Evolutionary conservation across 2,113 vertebrate genomes (phyloP), one percentile per base, ranked within the genome.

Genomic region (Myiozetetes cayanensis): DNA sequence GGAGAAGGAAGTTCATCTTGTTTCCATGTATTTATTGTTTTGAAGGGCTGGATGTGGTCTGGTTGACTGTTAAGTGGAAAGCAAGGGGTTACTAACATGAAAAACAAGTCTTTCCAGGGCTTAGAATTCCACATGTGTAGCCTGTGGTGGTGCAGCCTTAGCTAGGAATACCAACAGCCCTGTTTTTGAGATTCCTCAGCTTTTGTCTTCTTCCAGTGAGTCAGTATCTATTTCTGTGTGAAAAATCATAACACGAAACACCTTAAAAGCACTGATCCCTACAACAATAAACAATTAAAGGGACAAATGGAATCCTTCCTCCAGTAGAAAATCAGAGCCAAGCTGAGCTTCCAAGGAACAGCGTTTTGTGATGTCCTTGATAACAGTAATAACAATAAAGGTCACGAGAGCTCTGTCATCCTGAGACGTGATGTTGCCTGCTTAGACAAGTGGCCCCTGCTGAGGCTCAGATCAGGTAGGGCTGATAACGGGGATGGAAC

Each of bases 351-450:
- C 71, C 44, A 55, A 76, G 62, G 58, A 87, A 53, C 53, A 39
- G 21, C 2, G 0, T 39, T 77, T 73, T 72, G 43, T 56, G 71
- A 93, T 90, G 66, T 93, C 49, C 71, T 79, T 65, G 91, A 89
- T 95, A 93, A 89, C 23, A 41, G 41, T 3, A 49, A 33, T 30
- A 85, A 96, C 85, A 95, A 85, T 91, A 76, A 87, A 90, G 82
- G 94, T 96, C 87, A 76, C 0, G 24, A 73, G 90, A 83, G 78
- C 71, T 87, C 74, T 68, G 82, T 46, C 37, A 13, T 82, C 74
- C 85, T 46, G 76, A 83, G 71, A 72, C 4, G 0, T 80, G 83
- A 8, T 49, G 78, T 65, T 79, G 62, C 85, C 91, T 28, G 58
- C 71, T 93, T 63, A 27, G 78, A 83, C 24, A 63, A 92, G 77